Conservation (phyloP, 2,113 vertebrate species). For the Condylura cristata region DNA sequence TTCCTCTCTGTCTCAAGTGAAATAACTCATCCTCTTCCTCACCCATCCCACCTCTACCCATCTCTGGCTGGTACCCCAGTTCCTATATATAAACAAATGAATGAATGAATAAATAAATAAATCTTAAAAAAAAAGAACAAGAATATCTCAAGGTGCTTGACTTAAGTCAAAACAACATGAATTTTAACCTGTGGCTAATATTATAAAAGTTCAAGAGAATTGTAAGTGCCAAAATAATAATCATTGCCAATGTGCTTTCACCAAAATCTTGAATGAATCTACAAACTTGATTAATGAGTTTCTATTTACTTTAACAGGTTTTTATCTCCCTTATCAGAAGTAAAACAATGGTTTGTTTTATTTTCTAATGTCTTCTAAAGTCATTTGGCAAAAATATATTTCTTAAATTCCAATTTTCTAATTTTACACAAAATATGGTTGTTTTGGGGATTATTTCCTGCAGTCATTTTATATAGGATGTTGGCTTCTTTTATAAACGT, state of each 20-base stretch:
- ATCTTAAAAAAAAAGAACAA: background rate
- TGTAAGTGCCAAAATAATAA: background rate
- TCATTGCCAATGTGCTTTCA: too few relatives aligned
- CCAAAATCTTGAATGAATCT: background rate
- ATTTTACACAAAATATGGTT: background rate
- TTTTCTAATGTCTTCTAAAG: background rate
- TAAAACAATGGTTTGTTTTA: background rate
- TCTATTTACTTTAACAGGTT: background rate
- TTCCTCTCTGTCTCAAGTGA: too few relatives aligned
- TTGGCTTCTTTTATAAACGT: too few relatives aligned
- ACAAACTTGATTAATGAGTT: background rate
- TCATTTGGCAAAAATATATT: background rate
- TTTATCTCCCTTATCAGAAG: background rate
- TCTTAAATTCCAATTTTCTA: background rate
- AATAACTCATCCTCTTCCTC: too few relatives aligned
- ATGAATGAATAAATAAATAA: too few relatives aligned
- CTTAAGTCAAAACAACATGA: background rate
- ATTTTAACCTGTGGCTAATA: background rate
- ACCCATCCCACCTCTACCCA: too few relatives aligned
- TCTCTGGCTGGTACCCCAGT: too few relatives aligned
- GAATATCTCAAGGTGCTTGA: background rate
- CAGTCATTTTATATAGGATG: background rate
- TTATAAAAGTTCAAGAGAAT: background rate
- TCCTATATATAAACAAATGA: too few relatives aligned
- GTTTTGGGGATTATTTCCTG: background rate